A percentile compares a stretch with the other conserved stretches of the same genome.
phyloP scores from a whole-genome alignment of 2,888 invertebrate genomes.

The Trichopria drosophilae region DNA sequence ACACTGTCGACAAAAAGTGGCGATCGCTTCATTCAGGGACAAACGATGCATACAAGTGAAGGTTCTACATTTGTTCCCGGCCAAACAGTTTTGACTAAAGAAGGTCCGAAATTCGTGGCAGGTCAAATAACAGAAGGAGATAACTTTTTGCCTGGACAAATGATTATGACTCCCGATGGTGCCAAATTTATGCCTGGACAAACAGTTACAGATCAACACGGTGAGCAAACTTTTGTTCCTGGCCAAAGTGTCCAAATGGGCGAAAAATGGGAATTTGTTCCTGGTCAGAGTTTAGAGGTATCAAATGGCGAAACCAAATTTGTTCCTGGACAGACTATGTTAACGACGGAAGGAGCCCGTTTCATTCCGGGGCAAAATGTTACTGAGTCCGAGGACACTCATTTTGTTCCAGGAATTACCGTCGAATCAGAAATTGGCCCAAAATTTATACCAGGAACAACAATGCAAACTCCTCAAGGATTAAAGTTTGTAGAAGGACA shows the following conservation, averaged over 20 bases:
- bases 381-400: slow-evolving; percentile 60
- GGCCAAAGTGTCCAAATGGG: slow-evolving; percentile 66
- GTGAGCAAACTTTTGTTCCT: slow-evolving; percentile 65
- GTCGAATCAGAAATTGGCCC: slow-evolving; percentile 58
- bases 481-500: slow-evolving; percentile 70
- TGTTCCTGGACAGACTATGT: slow-evolving; percentile 67
- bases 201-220: slow-evolving; percentile 64
- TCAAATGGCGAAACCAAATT: slow-evolving; percentile 63
- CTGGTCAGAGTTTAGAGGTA: slow-evolving; percentile 66
- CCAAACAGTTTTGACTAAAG: slow-evolving; percentile 66
- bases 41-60: slow-evolving; percentile 65
- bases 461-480: slow-evolving; percentile 67
- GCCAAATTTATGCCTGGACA: slow-evolving; percentile 67
- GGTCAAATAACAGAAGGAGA: slow-evolving; percentile 62
- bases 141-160: slow-evolving; percentile 55
- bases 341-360: slow-evolving; percentile 66
- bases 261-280: slow-evolving; percentile 67
- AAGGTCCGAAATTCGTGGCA: slow-evolving; percentile 67
- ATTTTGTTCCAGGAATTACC: slow-evolving; percentile 67
- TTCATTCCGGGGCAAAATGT: slow-evolving; percentile 70
- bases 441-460: slow-evolving; percentile 66
- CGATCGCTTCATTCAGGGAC: slow-evolving; percentile 66
- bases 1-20: slow-evolving; percentile 65
- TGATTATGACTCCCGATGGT: slow-evolving; percentile 54
- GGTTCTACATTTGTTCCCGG: slow-evolving; percentile 66